phyloP scores from a whole-genome alignment of 23 tunicate species.

The Halocynthia aurantium region DNA sequence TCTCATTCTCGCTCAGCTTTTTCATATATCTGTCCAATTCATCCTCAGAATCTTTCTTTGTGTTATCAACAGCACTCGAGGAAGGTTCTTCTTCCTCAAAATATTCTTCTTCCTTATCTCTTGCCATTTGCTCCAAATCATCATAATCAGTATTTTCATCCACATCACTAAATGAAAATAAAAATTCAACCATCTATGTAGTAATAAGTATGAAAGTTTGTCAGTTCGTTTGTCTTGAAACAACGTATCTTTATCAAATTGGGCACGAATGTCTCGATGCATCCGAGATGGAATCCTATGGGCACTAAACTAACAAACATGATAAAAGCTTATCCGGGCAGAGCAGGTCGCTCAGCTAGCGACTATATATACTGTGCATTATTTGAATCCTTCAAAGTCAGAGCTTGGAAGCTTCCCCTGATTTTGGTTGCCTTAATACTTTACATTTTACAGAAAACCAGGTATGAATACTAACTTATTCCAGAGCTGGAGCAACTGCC shows the following conservation, averaged over 20 bases:
- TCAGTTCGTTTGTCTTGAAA: no score
- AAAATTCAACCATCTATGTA: neutral
- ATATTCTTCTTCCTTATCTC: constrained; percentile 16
- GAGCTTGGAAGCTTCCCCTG: neutral
- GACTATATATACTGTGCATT: neutral
- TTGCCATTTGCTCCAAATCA: constrained; percentile 5
- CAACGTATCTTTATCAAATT: no score
- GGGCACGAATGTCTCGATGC: no score
- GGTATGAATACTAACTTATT: neutral
- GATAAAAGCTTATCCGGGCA: neutral
- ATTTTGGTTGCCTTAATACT: neutral
- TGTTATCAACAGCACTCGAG: neutral
- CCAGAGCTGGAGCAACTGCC: no score
- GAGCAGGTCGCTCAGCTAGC: neutral
- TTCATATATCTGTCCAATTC: constrained; percentile 20
- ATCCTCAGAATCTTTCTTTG: constrained; percentile 4
- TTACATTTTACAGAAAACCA: neutral
- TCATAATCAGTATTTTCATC: constrained; percentile 20
- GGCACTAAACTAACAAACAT: no score
- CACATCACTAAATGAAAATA: neutral
- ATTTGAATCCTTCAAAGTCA: neutral
- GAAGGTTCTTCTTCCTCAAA: constrained; percentile 26
- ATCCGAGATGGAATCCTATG: no score
- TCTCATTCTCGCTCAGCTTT: neutral
- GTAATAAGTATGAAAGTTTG: neutral